A percentile compares a stretch with the other conserved stretches of the same genome.
Evolutionary conservation across 2,888 invertebrate genomes (phyloP).

Genomic region (Cephus rjabovi): DNA sequence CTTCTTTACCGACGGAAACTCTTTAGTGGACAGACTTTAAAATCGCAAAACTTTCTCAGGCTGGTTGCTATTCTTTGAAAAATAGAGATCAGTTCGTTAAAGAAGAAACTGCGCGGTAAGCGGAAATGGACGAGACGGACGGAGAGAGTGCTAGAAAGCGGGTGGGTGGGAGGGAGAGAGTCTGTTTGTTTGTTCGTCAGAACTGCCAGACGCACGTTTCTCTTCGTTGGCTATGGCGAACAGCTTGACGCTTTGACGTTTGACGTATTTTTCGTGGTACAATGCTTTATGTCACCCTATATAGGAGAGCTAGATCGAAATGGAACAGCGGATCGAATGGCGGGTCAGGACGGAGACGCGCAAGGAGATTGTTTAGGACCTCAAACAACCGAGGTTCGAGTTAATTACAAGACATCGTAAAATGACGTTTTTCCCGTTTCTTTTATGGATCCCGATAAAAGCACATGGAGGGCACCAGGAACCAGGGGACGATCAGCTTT

Average conservation of each 20-base stretch:
- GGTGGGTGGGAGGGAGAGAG: not conserved
- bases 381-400: conserved; percentile 14
- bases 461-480: not conserved
- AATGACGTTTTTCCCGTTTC: not conserved
- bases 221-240: not conserved
- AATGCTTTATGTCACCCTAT: not conserved
- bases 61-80: not conserved
- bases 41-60: not conserved
- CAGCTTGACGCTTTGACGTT: not conserved
- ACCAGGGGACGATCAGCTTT: not conserved
- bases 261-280: not conserved
- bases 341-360: not conserved
- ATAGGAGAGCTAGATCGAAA: not conserved
- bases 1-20: not conserved
- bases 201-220: not conserved
- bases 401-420: conserved; percentile 20
- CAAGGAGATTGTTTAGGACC: conserved; percentile 16
- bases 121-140: not conserved
- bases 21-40: not conserved
- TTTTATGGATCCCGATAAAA: not conserved
- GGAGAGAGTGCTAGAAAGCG: not conserved
- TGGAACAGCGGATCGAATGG: not conserved
- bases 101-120: not conserved
- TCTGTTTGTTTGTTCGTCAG: not conserved
- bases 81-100: not conserved